A percentile compares a stretch with the other conserved stretches of the same genome.
phyloP scores from a whole-genome alignment of 2,113 vertebrate species.

The Cryptotis parvus region DNA sequence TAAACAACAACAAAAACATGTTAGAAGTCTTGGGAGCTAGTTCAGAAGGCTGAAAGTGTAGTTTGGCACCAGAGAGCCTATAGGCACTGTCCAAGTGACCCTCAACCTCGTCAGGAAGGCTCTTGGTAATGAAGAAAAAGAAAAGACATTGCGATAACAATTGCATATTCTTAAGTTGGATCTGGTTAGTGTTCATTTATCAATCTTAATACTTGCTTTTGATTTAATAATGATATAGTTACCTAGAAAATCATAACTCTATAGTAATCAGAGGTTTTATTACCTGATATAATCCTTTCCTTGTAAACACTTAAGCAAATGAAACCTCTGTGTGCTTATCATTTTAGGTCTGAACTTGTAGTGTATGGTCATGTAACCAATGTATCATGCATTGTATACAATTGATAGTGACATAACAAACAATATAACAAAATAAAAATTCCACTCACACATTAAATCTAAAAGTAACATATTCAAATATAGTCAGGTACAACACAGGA shows the following conservation, averaged over 20 bases:
- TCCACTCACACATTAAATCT: no score
- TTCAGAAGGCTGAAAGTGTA: no score
- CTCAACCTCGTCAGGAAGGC: no score
- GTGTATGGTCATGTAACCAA: neutral
- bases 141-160: neutral
- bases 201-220: constrained; percentile 9
- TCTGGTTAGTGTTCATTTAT: neutral
- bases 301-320: neutral
- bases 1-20: no score
- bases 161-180: neutral
- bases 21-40: neutral
- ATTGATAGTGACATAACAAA: no score
- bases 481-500: no score
- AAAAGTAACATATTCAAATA: no score
- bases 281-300: neutral
- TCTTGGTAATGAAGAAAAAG: no score
- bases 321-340: neutral
- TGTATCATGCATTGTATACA: no score
- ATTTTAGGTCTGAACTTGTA: neutral
- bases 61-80: no score
- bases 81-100: no score
- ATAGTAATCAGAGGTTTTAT: neutral
- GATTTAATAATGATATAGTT: neutral
- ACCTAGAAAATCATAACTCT: neutral
- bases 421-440: no score